phyloP scores from a whole-genome alignment of 2,113 vertebrate genomes.

The Microcebus lehilahytsara region DNA sequence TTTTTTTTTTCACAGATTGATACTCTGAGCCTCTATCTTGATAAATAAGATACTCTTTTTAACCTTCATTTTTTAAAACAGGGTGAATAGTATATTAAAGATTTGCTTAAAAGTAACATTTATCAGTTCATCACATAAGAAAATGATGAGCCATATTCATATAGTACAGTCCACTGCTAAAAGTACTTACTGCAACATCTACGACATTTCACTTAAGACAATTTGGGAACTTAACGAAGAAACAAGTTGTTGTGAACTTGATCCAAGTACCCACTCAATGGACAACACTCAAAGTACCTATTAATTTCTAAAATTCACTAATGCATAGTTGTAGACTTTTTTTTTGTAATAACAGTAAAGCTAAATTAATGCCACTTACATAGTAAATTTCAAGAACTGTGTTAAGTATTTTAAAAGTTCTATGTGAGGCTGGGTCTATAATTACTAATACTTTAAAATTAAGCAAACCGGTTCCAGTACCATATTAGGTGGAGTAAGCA shows the following conservation, averaged over 20 bases:
- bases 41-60: not conserved
- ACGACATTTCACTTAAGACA: not conserved
- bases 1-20: not conserved
- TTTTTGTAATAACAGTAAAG: not conserved
- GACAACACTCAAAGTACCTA: not conserved
- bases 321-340: not conserved
- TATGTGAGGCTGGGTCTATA: not conserved
- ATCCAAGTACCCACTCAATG: not conserved
- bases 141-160: not conserved
- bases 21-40: not conserved
- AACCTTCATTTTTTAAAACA: not conserved
- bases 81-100: not conserved
- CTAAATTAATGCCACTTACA: not conserved
- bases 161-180: not conserved
- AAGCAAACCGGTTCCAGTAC: not conserved
- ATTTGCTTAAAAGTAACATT: not conserved
- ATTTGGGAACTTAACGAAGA: not conserved
- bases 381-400: not conserved
- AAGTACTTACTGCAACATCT: not conserved
- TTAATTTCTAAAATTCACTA: conserved; percentile 1
- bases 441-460: not conserved
- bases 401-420: not conserved
- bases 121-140: not conserved
- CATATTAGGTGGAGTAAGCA: not conserved
- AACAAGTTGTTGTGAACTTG: not conserved